Base-by-base conservation (phyloP, 2,888 invertebrate species). In the Clanis bilineata region DNA sequence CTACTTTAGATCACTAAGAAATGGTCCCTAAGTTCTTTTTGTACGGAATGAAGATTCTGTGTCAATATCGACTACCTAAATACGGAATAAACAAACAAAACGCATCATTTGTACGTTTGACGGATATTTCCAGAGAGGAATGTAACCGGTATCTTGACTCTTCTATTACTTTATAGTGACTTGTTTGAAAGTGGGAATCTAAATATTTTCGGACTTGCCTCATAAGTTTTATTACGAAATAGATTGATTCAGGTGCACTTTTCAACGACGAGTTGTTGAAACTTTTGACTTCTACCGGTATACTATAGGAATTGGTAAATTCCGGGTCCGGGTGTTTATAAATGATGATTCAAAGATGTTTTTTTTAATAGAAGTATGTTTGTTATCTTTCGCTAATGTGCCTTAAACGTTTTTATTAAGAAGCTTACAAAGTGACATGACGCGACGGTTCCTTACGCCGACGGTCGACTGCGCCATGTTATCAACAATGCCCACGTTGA, bases 81-180 rank as follows among this genome's bases (percentile, higher is more conserved):
- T 62, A 71, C 65, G 66, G 67, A 63, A 66, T 68, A 69, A 69
- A 70, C 64, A 68, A 73, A 70, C 71, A 58, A 59, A 59, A 65
- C 63, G 59, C 60, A 72, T 73, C 65, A 62, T 63, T 62, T 64
- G 67, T 62, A 63, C 67, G 69, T 69, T 69, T 71, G 67, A 71
- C 69, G 66, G 66, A 68, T 62, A 67, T 70, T 69, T 67, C 63
- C 60, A 61, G 62, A 62, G 45, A 64, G 68, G 68, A 72, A 74
- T 74, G 68, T 65, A 72, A 76, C 72, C 72, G 70, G 73, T 75
- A 77, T 73, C 65, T 69, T 71, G 67, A 71, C 67, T 67, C 67
- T 73, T 70, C 67, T 70, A 62, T 59, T 59, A 64, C 66, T 66
- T 56, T 63, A 62, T 62, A 65, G 54, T 54, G 65, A 68, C 72